Conservation (phyloP, 1,140 invertebrate genomes). For the Carposina sasakii region DNA sequence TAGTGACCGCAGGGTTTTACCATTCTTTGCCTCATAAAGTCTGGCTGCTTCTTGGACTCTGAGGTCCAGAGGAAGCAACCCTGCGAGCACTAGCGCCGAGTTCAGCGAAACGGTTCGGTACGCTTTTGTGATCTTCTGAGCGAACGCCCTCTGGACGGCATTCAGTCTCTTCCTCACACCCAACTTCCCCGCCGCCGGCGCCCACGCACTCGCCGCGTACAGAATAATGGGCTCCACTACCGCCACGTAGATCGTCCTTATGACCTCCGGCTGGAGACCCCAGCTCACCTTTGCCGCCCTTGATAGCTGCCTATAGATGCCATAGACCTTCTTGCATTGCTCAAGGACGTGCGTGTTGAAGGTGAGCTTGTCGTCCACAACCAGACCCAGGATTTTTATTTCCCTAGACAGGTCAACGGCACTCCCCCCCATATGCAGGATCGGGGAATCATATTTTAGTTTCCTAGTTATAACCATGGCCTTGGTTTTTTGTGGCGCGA, state of each 20-base stretch:
- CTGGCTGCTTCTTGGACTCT: background rate
- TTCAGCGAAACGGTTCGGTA: too few relatives aligned
- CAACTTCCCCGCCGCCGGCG: background rate
- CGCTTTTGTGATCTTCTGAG: too few relatives aligned
- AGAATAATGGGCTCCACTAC: background rate
- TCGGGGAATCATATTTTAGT: constrained; percentile 10
- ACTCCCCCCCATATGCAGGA: constrained; percentile 7
- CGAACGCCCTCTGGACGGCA: background rate
- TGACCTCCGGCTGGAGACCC: constrained; percentile 8
- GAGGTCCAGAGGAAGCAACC: too few relatives aligned
- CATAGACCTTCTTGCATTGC: constrained; percentile 1
- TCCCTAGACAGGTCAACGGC: constrained; percentile 1
- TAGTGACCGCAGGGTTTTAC: background rate
- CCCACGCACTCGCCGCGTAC: background rate
- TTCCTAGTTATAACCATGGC: constrained; percentile 14
- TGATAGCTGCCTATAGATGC: constrained; percentile 2
- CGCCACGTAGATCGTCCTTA: too few relatives aligned
- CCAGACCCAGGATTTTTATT: constrained; percentile 9
- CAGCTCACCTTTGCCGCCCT: constrained; percentile 6
- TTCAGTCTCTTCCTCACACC: background rate
- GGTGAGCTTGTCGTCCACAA: constrained; percentile 7
- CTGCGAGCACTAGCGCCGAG: too few relatives aligned
- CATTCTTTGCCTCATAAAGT: background rate
- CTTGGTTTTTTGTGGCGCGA: constrained; percentile 11
- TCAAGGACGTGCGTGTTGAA: constrained; percentile 7